Base-by-base conservation (phyloP, 2,113 vertebrate species). In the Phyllopteryx taeniolatus region DNA sequence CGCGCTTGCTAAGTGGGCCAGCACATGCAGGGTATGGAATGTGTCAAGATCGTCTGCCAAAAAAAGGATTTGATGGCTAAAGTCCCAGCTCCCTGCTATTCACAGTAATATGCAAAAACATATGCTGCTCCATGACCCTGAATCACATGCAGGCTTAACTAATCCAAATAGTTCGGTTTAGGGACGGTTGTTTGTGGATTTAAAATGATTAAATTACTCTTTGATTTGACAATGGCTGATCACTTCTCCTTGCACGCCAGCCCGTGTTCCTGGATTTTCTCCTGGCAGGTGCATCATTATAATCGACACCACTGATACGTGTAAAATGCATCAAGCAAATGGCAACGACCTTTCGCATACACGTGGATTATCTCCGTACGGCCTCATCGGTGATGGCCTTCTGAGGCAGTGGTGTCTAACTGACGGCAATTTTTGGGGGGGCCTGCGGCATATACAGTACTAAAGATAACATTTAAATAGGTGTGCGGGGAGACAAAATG, bases 291-390 rank as follows among this genome's bases (percentile, higher is more conserved):
- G 83, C 67, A 72, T 83, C 71, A 79, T 59, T 86, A 78, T 77
- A 83, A 86, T 87, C 86, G 75, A 46, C 39, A 12, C 42, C 76
- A 88, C 76, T 49, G 76, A 78, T 70, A 76, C 46, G 68, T 73
- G 62, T 73, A 79, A 79, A 82, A 74, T 75, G 66, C 83, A 86
- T 89, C 79, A 88, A 81, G 81, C 76, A 75, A 85, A 88, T 87
- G 69, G 81, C 71, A 80, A 70, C 78, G 83, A 76, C 89, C 86
- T 85, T 85, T 81, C 76, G 80, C 70, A 64, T 15, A 59, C n/a
- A 70, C 20, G 62, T 81, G 79, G 85, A 85, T 86, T 81, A 88
- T 81, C 70, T 62, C 61, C 70, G 42, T 46, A 73, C 10, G 7
- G 44, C 75, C 79, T 83, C 84, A 87, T 88, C 57, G 51, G 68